Base-by-base conservation (phyloP, 2,113 vertebrate species). In the Perca flavescens region DNA sequence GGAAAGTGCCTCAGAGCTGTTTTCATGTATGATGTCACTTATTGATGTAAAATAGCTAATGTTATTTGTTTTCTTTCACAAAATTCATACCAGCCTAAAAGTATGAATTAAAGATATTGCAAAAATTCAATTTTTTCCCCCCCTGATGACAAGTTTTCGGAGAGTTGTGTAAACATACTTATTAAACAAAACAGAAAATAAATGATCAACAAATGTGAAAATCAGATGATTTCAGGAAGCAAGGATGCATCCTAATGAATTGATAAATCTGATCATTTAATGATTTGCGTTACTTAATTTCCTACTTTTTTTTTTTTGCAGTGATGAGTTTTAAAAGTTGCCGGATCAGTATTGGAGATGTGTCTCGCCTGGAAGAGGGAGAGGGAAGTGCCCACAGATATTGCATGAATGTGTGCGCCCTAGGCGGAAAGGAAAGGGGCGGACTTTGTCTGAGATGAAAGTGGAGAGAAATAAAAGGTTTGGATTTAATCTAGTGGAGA, bases 391-490 rank as follows among this genome's bases (percentile, higher is more conserved):
- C 80, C 88, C 79, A 62, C 61, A 84, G 74, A 85, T 79, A 85
- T 19, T 63, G 79, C 86, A 89, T 92, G 91, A 93, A 94, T 91
- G 89, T 85, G 86, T 77, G 91, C 89, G 91, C 93, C 92, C 79
- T 86, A 52, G 92, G 93, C 88, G 46, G 78, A 92, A 85, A 91
- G 96, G 94, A 95, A 95, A 95, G 96, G 95, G 96, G 95, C 96
- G 96, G 96, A 96, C 95, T 97, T 95, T 93, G 94, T 95, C 93
- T 85, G 81, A 97, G 97, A 98, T 99, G 97, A 98, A 98, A 99
- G 97, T 97, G 94, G 95, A 93, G 89, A 93, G 94, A 96, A 97
- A 98, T 96, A 98, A 99, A 98, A 96, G 96, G 96, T 95, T 96
- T 73, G 95, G 96, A 96, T 98, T 99, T 97, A 99, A 97, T 97